These are phyloP conservation scores for Australoheros scitulus DNA, from an alignment of 2,113 vertebrate species.

Conservation along the genomic window DNA sequence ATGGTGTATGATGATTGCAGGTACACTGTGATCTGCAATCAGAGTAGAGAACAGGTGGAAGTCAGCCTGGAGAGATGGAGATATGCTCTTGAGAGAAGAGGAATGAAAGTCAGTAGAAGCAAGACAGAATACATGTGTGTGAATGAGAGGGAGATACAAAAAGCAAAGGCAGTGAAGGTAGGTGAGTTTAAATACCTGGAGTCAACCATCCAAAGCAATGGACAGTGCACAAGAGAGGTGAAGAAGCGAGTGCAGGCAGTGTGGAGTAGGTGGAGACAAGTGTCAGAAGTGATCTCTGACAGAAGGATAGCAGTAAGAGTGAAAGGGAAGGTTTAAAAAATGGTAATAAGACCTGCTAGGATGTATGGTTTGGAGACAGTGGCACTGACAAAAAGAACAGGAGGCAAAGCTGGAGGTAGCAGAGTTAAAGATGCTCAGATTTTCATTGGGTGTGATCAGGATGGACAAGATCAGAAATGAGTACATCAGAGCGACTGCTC, in stretches of 20 bases:
- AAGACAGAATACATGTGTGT: too few species aligned
- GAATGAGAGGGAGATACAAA: neutral
- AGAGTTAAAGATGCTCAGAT: neutral
- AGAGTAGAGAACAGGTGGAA: neutral
- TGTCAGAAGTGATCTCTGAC: neutral
- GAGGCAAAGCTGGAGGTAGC: neutral
- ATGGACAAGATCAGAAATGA: neutral
- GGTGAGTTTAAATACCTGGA: neutral
- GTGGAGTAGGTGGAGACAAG: neutral
- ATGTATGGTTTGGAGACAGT: neutral
- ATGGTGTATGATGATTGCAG: too few species aligned
- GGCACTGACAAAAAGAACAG: neutral
- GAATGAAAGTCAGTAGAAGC: neutral
- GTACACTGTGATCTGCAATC: neutral
- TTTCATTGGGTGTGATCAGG: neutral
- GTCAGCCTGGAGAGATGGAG: neutral
- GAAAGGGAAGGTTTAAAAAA: neutral
- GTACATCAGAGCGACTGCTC: neutral
- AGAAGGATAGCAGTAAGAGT: neutral
- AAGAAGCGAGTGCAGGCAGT: neutral
- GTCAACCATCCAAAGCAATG: neutral
- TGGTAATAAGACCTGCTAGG: neutral
- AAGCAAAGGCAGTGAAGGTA: neutral
- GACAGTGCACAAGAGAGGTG: neutral
- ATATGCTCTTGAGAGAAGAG: neutral